Base-by-base conservation (phyloP, 92 coral and sea anemone genomes). In the Palythoa grandiflora region DNA sequence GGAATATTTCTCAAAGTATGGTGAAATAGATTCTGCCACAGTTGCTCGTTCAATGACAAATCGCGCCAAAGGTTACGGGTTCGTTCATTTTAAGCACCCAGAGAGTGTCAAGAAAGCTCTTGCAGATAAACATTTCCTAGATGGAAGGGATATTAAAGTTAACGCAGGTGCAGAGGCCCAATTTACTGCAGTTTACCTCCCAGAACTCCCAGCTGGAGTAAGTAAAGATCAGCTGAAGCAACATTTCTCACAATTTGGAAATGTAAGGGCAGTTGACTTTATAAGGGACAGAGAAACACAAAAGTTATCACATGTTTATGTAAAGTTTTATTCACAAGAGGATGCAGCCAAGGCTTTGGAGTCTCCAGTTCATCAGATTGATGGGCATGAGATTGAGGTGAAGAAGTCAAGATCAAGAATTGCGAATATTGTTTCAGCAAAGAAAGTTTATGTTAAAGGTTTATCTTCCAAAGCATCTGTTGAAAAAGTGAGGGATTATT, bases 1-100 rank as follows among this genome's bases (percentile, higher is more conserved):
- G 61, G 89, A 89, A 7, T 89, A 92, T 54, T 92, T 92, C 50
- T 77, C 92, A 21, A 68, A 72, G 59, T 92, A 89, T 83, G 94
- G 94, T n/a, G 92, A 73, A n/a, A 88, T 92, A 1, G 90, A 92
- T 14, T 80, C 78, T 51, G 90, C 79, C 1, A 88, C 86, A 4
- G 39, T 92, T 16, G 89, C 84, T 5, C 90, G 89, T 2, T 80
- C 90, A 9, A 75, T 89, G 79, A 37, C 86, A 35, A 91, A 84
- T 1, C 85, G 80, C 83, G 89, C 94, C 16, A 92, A 90, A 60
- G 88, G 90, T 21, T 92, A 89, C 79, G 94, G 94, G 5, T 92
- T 92, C 68, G 92, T 92, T 48, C 81, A 81, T 52, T 92, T 92
- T 48, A 92, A 77, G 85, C 73, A 85, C 51, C 76, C 85, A 44